Percentiles rank a stretch among this genome's conserved stretches.
Evolutionary conservation across 2,888 invertebrate species (phyloP).

Genomic region (Acleris literana): DNA sequence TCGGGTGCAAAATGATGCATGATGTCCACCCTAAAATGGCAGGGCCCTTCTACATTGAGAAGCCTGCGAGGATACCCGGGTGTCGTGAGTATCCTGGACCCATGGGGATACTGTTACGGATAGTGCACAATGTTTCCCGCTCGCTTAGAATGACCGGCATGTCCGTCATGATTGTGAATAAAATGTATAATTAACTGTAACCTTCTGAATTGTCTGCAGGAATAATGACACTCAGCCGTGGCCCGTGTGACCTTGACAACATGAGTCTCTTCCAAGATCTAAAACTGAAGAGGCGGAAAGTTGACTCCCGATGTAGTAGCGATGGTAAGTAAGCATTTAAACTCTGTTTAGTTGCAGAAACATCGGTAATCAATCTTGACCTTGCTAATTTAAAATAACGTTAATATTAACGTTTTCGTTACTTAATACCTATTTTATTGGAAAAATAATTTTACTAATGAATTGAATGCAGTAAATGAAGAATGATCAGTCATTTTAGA

Average conservation of each 20-base stretch:
- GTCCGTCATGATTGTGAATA: not conserved
- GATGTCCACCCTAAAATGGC: conserved; percentile 49
- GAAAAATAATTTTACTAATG: too few relatives aligned
- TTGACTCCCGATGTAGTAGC: conserved; percentile 97
- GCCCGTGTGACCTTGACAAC: conserved; percentile 98
- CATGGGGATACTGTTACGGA: not conserved
- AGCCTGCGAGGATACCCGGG: conserved; percentile 52
- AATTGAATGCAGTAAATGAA: too few relatives aligned
- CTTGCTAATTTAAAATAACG: not conserved
- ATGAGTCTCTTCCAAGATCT: conserved; percentile 99
- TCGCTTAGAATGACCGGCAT: not conserved
- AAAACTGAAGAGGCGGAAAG: conserved; percentile 98
- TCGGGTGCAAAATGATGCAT: conserved; percentile 45
- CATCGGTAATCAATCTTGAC: not conserved
- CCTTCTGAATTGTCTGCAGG: conserved; percentile 81
- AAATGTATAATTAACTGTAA: conserved; percentile 23
- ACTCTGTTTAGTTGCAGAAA: too few relatives aligned
- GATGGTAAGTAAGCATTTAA: conserved; percentile 88
- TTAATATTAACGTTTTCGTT: too few relatives aligned
- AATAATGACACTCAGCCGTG: conserved; percentile 99
- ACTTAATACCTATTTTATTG: too few relatives aligned
- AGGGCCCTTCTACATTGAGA: conserved; percentile 55
- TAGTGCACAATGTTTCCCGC: too few relatives aligned
- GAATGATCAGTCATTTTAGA: too few relatives aligned
- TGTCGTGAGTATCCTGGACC: not conserved